phyloP scores from a whole-genome alignment of 1,140 invertebrate species.

The Drosophila saltans region DNA sequence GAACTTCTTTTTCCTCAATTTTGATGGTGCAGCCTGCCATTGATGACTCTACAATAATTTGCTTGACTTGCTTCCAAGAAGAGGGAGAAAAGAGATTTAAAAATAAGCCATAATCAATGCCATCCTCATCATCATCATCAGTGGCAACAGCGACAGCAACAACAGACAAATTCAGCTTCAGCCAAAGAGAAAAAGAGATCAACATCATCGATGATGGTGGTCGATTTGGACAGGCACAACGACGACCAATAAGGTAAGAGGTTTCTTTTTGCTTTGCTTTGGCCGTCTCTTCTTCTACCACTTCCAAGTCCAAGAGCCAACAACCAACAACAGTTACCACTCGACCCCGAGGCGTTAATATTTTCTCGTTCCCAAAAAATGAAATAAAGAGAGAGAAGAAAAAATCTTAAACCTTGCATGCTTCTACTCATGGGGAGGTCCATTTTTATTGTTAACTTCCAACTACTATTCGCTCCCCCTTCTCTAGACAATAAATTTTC shows the following conservation, averaged over 20 bases:
- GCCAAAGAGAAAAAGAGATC: conserved; percentile 13
- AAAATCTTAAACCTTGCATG: conserved; percentile 53
- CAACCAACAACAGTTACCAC: conserved; percentile 77
- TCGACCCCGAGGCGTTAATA: conserved; percentile 75
- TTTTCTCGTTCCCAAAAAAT: conserved; percentile 62
- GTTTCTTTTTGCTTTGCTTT: conserved; percentile 30
- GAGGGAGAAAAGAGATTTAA: conserved; percentile 68
- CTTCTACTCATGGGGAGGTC: conserved; percentile 66
- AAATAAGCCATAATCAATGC: conserved; percentile 81
- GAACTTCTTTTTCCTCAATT: conserved; percentile 37
- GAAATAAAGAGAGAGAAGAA: conserved; percentile 4
- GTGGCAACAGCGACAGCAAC: conserved; percentile 3
- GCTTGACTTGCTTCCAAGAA: conserved; percentile 74
- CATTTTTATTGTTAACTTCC: conserved; percentile 77
- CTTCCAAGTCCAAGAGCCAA: conserved; percentile 43
- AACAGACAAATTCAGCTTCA: conserved; percentile 6
- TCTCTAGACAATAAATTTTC: conserved; percentile 72
- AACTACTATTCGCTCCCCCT: conserved; percentile 34
- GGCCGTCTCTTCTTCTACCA: conserved; percentile 20
- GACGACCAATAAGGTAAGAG: conserved; percentile 74
- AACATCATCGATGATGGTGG: conserved; percentile 70
- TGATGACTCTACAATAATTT: conserved; percentile 80
- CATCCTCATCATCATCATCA: conserved; percentile 62
- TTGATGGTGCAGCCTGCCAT: conserved; percentile 59
- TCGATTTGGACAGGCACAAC: conserved; percentile 45